phyloP scores from a whole-genome alignment of 2,888 invertebrate species.

The Cheilosia scutellata region DNA sequence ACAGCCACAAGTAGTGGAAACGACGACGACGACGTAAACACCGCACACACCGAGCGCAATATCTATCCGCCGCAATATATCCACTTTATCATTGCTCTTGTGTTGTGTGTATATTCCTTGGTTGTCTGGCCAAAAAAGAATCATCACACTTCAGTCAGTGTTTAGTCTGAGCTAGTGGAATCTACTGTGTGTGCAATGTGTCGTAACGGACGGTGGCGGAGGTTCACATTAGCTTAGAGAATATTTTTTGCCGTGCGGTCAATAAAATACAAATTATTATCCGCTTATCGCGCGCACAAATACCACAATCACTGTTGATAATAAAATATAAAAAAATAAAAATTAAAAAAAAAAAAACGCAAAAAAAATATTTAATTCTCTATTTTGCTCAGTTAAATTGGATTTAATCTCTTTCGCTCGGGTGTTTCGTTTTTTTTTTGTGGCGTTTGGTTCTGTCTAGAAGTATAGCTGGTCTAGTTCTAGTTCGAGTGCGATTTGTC shows the following conservation, averaged over 20 bases:
- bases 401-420: constrained; percentile 32
- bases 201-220: constrained; percentile 62
- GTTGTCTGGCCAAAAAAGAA: constrained; percentile 72
- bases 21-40: constrained; percentile 34
- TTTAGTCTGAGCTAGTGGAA: constrained; percentile 56
- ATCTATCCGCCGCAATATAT: constrained; percentile 58
- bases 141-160: constrained; percentile 60
- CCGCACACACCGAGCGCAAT: constrained; percentile 42
- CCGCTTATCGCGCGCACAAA: constrained; percentile 45
- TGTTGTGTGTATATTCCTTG: constrained; percentile 60
- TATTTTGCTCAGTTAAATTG: constrained; percentile 51
- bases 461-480: constrained; percentile 67
- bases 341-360: constrained; percentile 24
- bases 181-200: constrained; percentile 56
- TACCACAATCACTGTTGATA: constrained; percentile 48
- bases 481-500: constrained; percentile 26
- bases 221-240: constrained; percentile 51
- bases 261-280: constrained; percentile 45
- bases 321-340: constrained; percentile 16
- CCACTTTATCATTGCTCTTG: constrained; percentile 39
- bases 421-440: background rate
- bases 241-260: constrained; percentile 23
- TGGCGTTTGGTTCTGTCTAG: constrained; percentile 14
- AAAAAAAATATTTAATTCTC: constrained; percentile 16
- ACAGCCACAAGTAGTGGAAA: constrained; percentile 61